Percentiles rank a stretch among this genome's conserved stretches.
These are phyloP conservation scores for Deilephila elpenor DNA, from an alignment of 2,888 invertebrate species.

Conservation along the genomic window DNA sequence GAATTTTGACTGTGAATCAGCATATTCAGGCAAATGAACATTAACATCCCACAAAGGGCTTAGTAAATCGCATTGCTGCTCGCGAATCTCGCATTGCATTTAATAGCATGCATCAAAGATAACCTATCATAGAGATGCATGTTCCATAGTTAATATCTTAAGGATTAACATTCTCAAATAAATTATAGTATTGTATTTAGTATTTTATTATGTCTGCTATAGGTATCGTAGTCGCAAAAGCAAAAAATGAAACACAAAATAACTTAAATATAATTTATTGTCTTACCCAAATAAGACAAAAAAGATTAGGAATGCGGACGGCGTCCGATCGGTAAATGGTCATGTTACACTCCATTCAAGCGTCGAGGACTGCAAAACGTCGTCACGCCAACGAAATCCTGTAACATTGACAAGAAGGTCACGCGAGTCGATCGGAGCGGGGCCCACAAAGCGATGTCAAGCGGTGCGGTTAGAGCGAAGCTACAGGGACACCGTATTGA, in stretches of 20 bases:
- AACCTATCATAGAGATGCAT: not conserved
- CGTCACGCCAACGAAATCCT: constrained; percentile 79
- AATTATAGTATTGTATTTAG: not conserved
- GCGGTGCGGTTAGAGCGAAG: constrained; percentile 79
- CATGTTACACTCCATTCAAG: constrained; percentile 31
- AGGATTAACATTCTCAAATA: not conserved
- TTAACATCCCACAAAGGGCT: not conserved
- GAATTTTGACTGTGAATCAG: not conserved
- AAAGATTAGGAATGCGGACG: constrained; percentile 76
- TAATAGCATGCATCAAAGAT: constrained; percentile 11
- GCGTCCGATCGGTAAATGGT: constrained; percentile 58
- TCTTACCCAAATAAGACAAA: constrained; percentile 70
- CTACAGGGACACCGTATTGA: constrained; percentile 81
- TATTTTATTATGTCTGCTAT: not conserved
- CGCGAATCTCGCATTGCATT: constrained; percentile 46
- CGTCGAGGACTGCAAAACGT: constrained; percentile 45
- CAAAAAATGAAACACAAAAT: constrained; percentile 58
- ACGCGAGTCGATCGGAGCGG: constrained; percentile 64
- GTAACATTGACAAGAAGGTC: constrained; percentile 80
- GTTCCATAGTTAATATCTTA: not conserved
- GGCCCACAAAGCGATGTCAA: constrained; percentile 75
- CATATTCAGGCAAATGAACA: not conserved
- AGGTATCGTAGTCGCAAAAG: constrained; percentile 61
- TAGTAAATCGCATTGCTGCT: constrained; percentile 38
- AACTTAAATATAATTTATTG: constrained; percentile 75